Conservation (phyloP, 2,113 vertebrate genomes). For the Romanogobio albipinnatus region DNA sequence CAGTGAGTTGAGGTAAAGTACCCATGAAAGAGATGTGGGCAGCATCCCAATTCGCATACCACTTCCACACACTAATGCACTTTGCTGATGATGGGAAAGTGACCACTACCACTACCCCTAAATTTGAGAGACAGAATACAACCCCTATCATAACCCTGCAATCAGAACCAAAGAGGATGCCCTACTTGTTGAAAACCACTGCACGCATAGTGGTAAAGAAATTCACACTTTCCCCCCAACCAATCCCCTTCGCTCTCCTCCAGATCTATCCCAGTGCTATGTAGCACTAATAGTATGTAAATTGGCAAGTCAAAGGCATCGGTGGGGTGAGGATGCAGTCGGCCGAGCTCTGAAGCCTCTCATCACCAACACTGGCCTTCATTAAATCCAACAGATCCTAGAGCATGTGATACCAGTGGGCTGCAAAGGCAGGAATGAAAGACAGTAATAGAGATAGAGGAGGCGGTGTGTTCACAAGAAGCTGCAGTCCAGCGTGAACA, state of each 20-base stretch:
- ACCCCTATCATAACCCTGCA: not conserved
- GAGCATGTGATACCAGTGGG: slow-evolving; percentile 6
- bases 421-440: not conserved
- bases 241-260: not conserved
- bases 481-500: slow-evolving; percentile 37
- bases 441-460: slow-evolving; percentile 15
- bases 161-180: not conserved
- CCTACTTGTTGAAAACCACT: not conserved
- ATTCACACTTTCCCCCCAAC: not conserved
- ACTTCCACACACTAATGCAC: not conserved
- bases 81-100: not conserved
- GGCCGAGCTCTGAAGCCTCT: not conserved
- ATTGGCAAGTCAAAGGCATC: not conserved
- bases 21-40: slow-evolving; percentile 1
- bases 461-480: slow-evolving; percentile 35
- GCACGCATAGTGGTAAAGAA: not conserved
- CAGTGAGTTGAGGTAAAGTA: slow-evolving; percentile 16
- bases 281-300: not conserved
- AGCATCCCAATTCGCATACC: not conserved
- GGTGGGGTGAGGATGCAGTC: not conserved
- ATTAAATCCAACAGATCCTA: not conserved
- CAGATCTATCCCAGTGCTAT: not conserved
- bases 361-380: slow-evolving; percentile 1
- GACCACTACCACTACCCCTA: not conserved
- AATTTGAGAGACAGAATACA: not conserved